Evolutionary conservation across 2,797 vertebrate species (phyloP).

Genomic region (Gymnopithys bicolor): DNA sequence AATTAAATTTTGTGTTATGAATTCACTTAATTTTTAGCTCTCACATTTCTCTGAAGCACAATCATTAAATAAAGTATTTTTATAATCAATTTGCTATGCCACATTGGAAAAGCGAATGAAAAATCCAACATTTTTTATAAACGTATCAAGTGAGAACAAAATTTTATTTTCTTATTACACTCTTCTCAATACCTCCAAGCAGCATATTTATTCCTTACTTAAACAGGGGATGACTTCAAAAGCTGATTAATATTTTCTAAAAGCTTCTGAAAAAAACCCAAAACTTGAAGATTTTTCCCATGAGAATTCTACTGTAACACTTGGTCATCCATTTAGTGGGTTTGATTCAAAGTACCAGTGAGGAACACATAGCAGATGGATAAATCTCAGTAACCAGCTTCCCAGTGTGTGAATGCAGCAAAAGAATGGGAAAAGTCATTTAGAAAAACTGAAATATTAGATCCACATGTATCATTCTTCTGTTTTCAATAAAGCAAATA

Average conservation of each 20-base stretch:
- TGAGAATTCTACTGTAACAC: neutral
- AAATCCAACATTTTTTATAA: neutral
- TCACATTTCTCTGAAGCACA: neutral
- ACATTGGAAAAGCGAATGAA: neutral
- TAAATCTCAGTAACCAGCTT: neutral
- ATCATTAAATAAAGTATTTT: neutral
- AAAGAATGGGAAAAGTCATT: neutral
- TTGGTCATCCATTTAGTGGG: neutral
- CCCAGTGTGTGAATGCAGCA: neutral
- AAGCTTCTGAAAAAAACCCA: neutral
- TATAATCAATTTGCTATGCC: neutral
- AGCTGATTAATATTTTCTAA: neutral
- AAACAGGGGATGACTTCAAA: neutral
- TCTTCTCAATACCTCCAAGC: neutral
- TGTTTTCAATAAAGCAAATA: constrained; percentile 7
- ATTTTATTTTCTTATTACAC: neutral
- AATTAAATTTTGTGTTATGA: neutral
- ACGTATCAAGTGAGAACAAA: neutral
- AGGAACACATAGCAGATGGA: neutral
- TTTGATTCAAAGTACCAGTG: neutral
- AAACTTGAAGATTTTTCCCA: neutral
- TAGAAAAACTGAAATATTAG: neutral
- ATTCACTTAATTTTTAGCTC: neutral
- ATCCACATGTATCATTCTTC: neutral
- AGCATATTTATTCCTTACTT: neutral